Conservation (phyloP, 2,797 vertebrate genomes). For the Trichosurus vulpecula region DNA sequence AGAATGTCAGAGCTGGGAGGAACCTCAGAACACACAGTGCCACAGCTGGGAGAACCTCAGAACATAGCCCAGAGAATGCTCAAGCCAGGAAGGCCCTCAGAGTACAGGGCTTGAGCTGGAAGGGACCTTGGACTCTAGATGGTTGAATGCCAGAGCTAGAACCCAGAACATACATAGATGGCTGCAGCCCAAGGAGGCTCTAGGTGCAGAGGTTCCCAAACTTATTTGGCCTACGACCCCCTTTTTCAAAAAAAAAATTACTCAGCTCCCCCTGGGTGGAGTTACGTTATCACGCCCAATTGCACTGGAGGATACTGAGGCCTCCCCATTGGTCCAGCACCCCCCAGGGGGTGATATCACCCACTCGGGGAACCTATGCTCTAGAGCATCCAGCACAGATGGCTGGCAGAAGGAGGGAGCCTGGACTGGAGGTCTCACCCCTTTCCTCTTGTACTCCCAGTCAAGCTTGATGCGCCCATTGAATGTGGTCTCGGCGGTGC, state of each 20-base stretch:
- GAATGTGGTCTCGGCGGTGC: conserved; percentile 85
- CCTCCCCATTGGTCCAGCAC: too few species aligned
- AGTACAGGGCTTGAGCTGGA: too few species aligned
- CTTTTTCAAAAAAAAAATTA: too few species aligned
- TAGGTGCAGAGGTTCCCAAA: not conserved
- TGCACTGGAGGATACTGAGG: too few species aligned
- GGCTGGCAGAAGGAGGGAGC: not conserved
- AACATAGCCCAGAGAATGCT: too few species aligned
- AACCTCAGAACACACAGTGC: not conserved
- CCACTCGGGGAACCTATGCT: not conserved
- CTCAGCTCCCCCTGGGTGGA: too few species aligned
- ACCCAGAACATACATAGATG: not conserved
- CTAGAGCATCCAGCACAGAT: not conserved
- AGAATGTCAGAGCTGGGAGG: not conserved
- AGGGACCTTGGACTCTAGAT: not conserved
- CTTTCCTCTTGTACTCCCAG: conserved; percentile 85
- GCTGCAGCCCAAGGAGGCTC: not conserved
- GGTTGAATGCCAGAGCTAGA: not conserved
- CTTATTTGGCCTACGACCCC: too few species aligned
- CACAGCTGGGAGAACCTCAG: not conserved
- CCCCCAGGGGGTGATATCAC: too few species aligned
- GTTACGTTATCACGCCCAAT: too few species aligned
- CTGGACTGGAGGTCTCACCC: conserved; percentile 80
- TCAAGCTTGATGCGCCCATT: conserved; percentile 86
- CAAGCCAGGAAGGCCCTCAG: too few species aligned